These are phyloP conservation scores for Benitochromis conjunctus DNA, from an alignment of 2,113 vertebrate genomes.

Conservation along the genomic window DNA sequence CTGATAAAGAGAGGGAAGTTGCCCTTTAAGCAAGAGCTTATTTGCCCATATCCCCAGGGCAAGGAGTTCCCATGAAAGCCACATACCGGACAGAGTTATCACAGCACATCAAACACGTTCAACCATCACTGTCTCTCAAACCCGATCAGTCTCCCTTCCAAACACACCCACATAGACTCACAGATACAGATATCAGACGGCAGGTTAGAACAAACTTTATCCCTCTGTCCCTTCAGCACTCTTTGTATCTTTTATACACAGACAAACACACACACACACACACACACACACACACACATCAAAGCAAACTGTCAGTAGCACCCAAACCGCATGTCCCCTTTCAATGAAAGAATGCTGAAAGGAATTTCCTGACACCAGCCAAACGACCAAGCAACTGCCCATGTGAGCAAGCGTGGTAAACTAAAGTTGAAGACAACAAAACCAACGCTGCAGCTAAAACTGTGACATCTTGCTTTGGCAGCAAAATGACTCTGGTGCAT, in stretches of 20 bases:
- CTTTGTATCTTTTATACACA: not conserved
- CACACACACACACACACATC: conserved; percentile 13
- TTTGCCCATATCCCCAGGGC: conserved; percentile 58
- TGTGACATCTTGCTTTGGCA: conserved; percentile 1
- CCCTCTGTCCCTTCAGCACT: not conserved
- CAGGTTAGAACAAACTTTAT: conserved; percentile 21
- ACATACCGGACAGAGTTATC: conserved; percentile 72
- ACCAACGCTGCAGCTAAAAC: not conserved
- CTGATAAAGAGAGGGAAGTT: conserved; percentile 65
- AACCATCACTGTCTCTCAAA: conserved; percentile 55
- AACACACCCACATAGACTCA: conserved; percentile 9
- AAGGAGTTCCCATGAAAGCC: conserved; percentile 73
- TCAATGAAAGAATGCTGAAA: conserved; percentile 56
- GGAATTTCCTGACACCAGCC: conserved; percentile 64
- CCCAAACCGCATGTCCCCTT: conserved; percentile 35
- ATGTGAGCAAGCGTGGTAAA: conserved; percentile 18
- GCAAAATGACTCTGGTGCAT: not conserved
- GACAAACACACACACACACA: not conserved
- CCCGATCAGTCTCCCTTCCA: conserved; percentile 13
- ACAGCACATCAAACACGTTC: conserved; percentile 67
- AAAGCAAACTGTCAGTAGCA: conserved; percentile 17
- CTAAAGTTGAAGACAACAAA: conserved; percentile 22
- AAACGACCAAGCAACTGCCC: conserved; percentile 42
- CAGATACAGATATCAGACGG: conserved; percentile 15
- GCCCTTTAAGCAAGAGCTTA: conserved; percentile 68